Conservation (phyloP, 2,888 invertebrate genomes). For the Trachelus troglodyta region DNA sequence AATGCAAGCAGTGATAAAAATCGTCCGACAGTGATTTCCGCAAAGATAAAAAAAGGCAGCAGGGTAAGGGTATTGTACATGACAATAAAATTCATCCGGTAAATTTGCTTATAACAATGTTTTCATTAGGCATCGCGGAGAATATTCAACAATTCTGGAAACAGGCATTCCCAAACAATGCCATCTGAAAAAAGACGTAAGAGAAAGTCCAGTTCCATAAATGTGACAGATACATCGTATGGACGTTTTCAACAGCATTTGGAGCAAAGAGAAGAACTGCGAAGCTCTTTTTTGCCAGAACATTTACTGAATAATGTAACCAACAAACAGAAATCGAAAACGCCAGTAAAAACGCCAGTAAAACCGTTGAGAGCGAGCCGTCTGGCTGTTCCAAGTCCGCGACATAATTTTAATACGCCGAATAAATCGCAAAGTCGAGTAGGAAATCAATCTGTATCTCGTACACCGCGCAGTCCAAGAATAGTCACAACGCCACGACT, state of each 20-base stretch:
- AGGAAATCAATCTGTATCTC: constrained; percentile 10
- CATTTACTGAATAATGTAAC: constrained; percentile 50
- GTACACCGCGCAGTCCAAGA: constrained; percentile 32
- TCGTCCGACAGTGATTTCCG: constrained; percentile 26
- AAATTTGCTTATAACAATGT: neutral
- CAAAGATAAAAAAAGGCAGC: constrained; percentile 14
- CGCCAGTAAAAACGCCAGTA: constrained; percentile 34
- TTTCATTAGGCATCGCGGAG: constrained; percentile 15
- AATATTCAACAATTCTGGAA: constrained; percentile 8
- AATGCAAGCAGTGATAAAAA: constrained; percentile 39
- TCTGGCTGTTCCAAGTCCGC: constrained; percentile 17
- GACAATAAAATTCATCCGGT: neutral
- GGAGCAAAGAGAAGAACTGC: constrained; percentile 68
- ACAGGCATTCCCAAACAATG: neutral
- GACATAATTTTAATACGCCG: constrained; percentile 27
- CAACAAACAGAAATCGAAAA: constrained; percentile 47
- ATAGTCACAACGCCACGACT: constrained; percentile 32
- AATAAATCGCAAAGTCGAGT: constrained; percentile 24
- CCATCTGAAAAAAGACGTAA: neutral
- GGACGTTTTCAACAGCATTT: constrained; percentile 68
- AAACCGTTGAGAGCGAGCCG: constrained; percentile 54
- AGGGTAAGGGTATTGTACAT: constrained; percentile 5
- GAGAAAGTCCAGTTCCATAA: constrained; percentile 1
- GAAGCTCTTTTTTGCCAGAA: constrained; percentile 69
- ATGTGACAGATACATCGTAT: constrained; percentile 42